Percentiles rank a stretch among this genome's conserved stretches.
phyloP scores from a whole-genome alignment of 2,113 vertebrate species.

The Scortum barcoo region DNA sequence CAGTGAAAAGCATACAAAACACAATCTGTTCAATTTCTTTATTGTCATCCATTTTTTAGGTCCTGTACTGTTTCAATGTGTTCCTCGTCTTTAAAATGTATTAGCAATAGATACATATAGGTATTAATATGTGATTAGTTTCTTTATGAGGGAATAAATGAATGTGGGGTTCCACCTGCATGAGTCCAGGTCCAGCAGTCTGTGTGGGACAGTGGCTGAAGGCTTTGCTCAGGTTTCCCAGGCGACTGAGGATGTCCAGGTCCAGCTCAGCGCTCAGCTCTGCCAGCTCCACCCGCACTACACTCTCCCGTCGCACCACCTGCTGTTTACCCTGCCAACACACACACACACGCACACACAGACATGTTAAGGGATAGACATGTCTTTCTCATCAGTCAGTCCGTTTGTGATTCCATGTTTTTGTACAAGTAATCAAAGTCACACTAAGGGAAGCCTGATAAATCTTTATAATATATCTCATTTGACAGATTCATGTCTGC shows the following conservation, averaged over 20 bases:
- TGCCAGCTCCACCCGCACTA: constrained; percentile 80
- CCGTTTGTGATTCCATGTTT: neutral
- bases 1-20: no score
- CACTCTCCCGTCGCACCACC: constrained; percentile 77
- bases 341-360: neutral
- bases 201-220: constrained; percentile 78
- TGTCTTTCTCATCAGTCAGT: neutral
- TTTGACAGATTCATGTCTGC: neutral
- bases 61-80: neutral
- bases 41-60: neutral
- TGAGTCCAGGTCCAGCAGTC: constrained; percentile 42
- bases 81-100: neutral
- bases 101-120: neutral
- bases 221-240: constrained; percentile 77
- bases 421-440: neutral
- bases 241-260: constrained; percentile 83
- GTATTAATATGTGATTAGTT: neutral
- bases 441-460: neutral
- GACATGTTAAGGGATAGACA: neutral
- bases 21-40: neutral
- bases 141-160: neutral
- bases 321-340: constrained; percentile 80
- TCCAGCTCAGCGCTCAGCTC: constrained; percentile 85
- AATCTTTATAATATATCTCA: neutral
- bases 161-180: constrained; percentile 61